phyloP scores from a whole-genome alignment of 1,140 invertebrate genomes.

The Procambarus virginalis region DNA sequence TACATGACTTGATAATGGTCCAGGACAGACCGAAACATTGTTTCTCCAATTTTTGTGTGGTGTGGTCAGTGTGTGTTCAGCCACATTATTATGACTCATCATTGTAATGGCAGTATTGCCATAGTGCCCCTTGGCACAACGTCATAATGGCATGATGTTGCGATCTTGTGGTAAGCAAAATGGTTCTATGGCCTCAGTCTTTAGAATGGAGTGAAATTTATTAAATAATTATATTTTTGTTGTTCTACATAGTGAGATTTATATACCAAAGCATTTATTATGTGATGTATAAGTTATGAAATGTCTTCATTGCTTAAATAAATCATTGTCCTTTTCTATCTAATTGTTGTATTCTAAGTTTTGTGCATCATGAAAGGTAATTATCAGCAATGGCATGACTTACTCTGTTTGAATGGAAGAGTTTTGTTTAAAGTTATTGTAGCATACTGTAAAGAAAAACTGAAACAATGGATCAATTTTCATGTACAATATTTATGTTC shows the following conservation, averaged over 20 bases:
- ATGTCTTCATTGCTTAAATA: not conserved
- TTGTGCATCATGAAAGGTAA: not conserved
- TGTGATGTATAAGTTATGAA: conserved; percentile 1
- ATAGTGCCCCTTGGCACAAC: no score
- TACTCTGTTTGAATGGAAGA: not conserved
- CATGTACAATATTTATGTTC: conserved; percentile 3
- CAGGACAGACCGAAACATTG: no score
- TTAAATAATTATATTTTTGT: not conserved
- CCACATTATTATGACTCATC: no score
- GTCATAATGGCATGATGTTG: no score
- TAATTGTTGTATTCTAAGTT: not conserved
- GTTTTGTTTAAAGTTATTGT: not conserved
- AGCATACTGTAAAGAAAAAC: not conserved
- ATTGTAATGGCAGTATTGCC: no score
- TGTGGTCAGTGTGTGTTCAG: no score
- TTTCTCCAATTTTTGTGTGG: no score
- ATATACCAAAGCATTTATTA: conserved; percentile 35
- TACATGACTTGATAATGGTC: no score
- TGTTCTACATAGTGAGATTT: conserved; percentile 20
- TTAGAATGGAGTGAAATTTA: not conserved
- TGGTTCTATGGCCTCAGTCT: not conserved
- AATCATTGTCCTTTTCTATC: not conserved
- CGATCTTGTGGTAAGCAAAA: no score
- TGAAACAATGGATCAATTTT: not conserved
- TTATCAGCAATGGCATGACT: not conserved